Evolutionary conservation across 2,888 invertebrate genomes (phyloP).

Genomic region (Pseudolycoriella hygida): DNA sequence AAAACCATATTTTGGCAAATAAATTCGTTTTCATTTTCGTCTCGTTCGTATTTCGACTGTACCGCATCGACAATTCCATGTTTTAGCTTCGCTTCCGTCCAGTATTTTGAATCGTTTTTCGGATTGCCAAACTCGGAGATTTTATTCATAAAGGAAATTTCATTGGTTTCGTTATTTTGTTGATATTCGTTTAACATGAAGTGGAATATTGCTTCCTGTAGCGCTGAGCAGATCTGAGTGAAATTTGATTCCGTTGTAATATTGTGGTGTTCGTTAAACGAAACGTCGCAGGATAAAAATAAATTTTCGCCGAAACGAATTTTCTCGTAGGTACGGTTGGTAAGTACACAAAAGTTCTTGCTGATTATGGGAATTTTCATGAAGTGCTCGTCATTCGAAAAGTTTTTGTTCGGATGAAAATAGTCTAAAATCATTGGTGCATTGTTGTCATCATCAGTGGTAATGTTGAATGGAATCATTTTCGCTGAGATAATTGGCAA

Average conservation of each 20-base stretch:
- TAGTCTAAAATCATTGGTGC: conserved; percentile 16
- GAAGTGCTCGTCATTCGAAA: conserved; percentile 1
- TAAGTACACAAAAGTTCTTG: conserved; percentile 2
- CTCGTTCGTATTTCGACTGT: conserved; percentile 6
- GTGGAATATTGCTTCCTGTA: conserved; percentile 16
- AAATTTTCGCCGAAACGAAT: conserved; percentile 21
- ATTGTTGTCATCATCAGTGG: conserved; percentile 10
- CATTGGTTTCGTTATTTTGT: neutral
- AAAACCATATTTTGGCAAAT: conserved; percentile 24
- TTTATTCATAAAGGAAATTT: neutral
- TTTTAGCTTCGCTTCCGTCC: conserved; percentile 17
- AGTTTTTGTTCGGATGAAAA: conserved; percentile 12
- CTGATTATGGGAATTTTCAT: conserved; percentile 2
- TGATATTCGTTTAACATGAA: conserved; percentile 11
- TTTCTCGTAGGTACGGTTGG: conserved; percentile 4
- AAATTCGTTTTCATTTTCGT: conserved; percentile 13
- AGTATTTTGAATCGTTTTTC: conserved; percentile 14
- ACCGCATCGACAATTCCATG: conserved; percentile 7
- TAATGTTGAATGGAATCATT: conserved; percentile 15
- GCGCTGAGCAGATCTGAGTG: conserved; percentile 18
- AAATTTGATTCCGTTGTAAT: conserved; percentile 15
- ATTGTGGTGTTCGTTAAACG: conserved; percentile 5
- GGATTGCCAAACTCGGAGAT: conserved; percentile 24
- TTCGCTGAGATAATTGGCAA: conserved; percentile 19
- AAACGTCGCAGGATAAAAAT: conserved; percentile 18